Evolutionary conservation across 1,140 invertebrate genomes (phyloP).

Genomic region (Diorhabda elongata): DNA sequence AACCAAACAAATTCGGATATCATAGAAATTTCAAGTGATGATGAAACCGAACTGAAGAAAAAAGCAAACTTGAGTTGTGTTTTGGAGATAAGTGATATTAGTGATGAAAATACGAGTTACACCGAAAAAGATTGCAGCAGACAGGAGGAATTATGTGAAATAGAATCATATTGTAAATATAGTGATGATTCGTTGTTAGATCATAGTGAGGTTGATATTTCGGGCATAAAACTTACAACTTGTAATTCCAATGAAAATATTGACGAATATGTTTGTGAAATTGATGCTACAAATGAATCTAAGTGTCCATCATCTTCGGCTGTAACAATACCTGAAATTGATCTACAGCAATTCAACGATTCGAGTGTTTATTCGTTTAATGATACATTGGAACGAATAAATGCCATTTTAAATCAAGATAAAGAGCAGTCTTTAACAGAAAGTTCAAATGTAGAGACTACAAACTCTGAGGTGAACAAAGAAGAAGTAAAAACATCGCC

Average conservation of each 20-base stretch:
- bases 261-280: too few species aligned
- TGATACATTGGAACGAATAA: constrained; percentile 20
- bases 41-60: too few species aligned
- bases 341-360: constrained; percentile 2
- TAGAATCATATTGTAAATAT: too few species aligned
- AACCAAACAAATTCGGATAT: background rate
- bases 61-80: too few species aligned
- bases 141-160: too few species aligned
- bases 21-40: background rate
- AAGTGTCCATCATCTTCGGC: background rate
- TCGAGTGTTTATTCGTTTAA: constrained; percentile 9
- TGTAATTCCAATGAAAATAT: too few species aligned
- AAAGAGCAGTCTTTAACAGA: constrained; percentile 2
- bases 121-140: too few species aligned
- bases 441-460: background rate
- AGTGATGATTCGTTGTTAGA: too few species aligned
- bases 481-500: background rate
- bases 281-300: background rate
- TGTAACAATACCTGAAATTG: background rate
- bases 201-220: too few species aligned
- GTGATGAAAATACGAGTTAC: too few species aligned
- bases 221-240: too few species aligned
- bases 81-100: too few species aligned
- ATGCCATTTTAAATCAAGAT: constrained; percentile 12
- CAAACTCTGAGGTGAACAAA: background rate